Percentiles rank a stretch among this genome's conserved stretches.
Evolutionary conservation across 2,113 vertebrate genomes (phyloP).

Genomic region (Helogale parvula): DNA sequence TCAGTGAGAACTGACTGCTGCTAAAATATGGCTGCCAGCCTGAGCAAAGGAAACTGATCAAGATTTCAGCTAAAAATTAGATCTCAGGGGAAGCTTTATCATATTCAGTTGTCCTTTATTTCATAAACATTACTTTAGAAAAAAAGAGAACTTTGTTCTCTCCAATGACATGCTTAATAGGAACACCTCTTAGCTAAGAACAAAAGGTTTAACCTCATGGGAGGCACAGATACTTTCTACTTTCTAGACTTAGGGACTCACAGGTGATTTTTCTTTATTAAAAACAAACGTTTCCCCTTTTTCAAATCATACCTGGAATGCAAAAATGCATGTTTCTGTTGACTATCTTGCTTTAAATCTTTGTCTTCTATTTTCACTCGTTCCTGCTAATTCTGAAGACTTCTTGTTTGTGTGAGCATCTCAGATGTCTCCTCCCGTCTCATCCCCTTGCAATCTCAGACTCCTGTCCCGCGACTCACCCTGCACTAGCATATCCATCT

Average conservation of each 20-base stretch:
- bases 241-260: background rate
- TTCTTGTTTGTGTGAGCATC: background rate
- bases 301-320: background rate
- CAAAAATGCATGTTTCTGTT: background rate
- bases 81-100: background rate
- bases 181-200: background rate
- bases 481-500: background rate
- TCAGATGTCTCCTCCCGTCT: background rate
- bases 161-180: background rate
- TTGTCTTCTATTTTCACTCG: background rate
- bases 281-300: conserved; percentile 44
- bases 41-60: conserved; percentile 29
- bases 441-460: background rate
- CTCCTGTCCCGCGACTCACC: background rate
- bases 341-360: background rate
- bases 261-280: background rate
- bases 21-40: background rate
- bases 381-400: background rate
- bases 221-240: background rate
- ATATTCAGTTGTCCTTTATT: background rate
- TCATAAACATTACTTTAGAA: conserved; percentile 10
- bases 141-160: background rate
- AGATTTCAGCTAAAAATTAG: background rate
- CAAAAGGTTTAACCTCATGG: background rate
- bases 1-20: background rate